phyloP scores from a whole-genome alignment of 2,797 vertebrate species.

The Melanotaenia trifasciata region DNA sequence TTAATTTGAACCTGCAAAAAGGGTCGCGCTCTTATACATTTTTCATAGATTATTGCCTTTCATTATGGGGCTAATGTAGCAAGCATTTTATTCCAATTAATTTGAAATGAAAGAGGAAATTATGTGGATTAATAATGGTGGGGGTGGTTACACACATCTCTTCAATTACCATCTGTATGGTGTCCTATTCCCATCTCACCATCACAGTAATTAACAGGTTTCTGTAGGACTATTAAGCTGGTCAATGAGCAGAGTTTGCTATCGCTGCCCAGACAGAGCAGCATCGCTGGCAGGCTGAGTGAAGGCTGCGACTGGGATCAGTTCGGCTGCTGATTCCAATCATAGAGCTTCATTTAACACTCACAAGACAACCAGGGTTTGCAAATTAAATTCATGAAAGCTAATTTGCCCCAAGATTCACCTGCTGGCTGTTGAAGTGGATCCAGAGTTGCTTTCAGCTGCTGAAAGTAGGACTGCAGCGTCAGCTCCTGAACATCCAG shows the following conservation, averaged over 20 bases:
- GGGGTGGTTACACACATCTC: conserved; percentile 77
- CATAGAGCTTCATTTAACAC: conserved; percentile 32
- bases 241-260: conserved; percentile 54
- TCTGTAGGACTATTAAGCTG: conserved; percentile 53
- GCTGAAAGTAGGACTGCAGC: background rate
- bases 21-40: conserved; percentile 85
- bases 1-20: conserved; percentile 89
- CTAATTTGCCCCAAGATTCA: conserved; percentile 16
- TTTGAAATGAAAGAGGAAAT: conserved; percentile 90
- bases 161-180: conserved; percentile 64
- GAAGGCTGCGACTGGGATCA: conserved; percentile 52
- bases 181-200: conserved; percentile 55
- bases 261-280: conserved; percentile 26
- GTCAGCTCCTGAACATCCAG: too few relatives aligned
- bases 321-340: conserved; percentile 50
- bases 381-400: conserved; percentile 37
- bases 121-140: conserved; percentile 88
- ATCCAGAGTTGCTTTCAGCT: conserved; percentile 1
- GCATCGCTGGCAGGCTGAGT: conserved; percentile 24
- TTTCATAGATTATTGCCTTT: conserved; percentile 87
- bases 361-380: conserved; percentile 3
- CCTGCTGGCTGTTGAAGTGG: conserved; percentile 11
- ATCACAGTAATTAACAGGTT: conserved; percentile 77
- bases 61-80: conserved; percentile 92
- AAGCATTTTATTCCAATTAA: conserved; percentile 94